Percentiles rank a stretch among this genome's conserved stretches.
phyloP scores from a whole-genome alignment of 2,797 vertebrate genomes.

The Poecile montanus region DNA sequence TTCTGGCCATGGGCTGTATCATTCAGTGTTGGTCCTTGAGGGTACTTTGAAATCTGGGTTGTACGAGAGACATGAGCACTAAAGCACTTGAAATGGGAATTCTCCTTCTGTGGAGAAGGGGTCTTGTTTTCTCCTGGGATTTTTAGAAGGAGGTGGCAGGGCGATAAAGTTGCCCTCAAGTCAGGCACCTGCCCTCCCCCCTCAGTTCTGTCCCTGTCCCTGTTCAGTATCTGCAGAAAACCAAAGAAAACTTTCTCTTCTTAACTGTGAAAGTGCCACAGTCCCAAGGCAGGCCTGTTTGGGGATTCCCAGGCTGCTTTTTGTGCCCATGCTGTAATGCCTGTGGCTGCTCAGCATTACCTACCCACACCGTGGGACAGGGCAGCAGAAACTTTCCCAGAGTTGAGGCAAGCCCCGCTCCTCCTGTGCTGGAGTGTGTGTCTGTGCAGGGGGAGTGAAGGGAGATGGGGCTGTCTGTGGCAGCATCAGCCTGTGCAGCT shows the following conservation, averaged over 20 bases:
- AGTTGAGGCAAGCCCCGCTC: fast-evolving
- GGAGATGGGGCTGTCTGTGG: fast-evolving
- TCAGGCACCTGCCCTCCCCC: neutral
- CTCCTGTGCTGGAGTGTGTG: neutral
- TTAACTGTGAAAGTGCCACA: neutral
- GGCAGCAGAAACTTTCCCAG: neutral
- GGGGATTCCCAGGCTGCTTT: neutral
- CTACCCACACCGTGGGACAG: fast-evolving
- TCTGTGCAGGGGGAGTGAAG: fast-evolving
- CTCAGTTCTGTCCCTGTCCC: neutral
- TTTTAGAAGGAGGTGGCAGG: neutral
- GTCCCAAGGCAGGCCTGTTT: neutral
- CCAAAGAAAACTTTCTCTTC: neutral
- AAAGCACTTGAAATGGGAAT: neutral
- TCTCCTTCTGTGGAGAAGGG: neutral
- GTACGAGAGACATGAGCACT: neutral
- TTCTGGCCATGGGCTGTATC: neutral
- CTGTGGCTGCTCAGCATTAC: neutral
- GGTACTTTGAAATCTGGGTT: neutral
- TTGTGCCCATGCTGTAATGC: fast-evolving
- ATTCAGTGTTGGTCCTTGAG: neutral
- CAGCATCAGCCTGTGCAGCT: fast-evolving
- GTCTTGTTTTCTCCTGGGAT: neutral
- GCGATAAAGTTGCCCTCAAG: fast-evolving
- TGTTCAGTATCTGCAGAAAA: neutral